Evolutionary conservation across 2,888 invertebrate species (phyloP).

Genomic region (Eilema griseolum): DNA sequence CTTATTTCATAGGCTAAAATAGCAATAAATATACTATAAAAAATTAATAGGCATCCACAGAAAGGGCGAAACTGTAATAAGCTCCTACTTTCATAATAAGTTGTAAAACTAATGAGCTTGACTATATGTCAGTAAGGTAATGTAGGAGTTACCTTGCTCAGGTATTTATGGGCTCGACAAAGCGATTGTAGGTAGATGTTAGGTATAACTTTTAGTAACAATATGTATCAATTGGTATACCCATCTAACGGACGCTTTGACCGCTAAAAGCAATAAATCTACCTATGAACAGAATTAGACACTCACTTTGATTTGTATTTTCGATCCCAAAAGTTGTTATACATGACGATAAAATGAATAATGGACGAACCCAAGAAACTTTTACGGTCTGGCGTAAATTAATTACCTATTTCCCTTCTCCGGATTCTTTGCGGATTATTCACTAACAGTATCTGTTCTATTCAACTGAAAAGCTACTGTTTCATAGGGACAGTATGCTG

Average conservation of each 20-base stretch:
- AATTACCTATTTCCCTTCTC: constrained; percentile 2
- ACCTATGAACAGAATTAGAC: not conserved
- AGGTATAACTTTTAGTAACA: too few relatives aligned
- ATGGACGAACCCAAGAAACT: constrained; percentile 14
- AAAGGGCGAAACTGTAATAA: not conserved
- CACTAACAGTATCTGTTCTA: constrained; percentile 10
- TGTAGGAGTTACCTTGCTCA: not conserved
- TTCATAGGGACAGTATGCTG: constrained; percentile 40
- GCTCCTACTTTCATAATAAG: not conserved
- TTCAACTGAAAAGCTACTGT: constrained; percentile 23
- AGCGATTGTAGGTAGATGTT: not conserved
- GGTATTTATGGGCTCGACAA: not conserved
- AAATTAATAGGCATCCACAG: not conserved
- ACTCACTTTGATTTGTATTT: not conserved
- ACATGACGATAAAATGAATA: constrained; percentile 10
- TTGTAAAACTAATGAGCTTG: not conserved
- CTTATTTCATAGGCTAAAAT: not conserved
- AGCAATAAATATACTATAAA: not conserved
- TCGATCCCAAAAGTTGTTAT: constrained; percentile 7
- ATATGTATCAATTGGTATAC: not conserved
- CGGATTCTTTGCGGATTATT: not conserved
- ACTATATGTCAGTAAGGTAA: not conserved
- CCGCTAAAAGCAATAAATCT: constrained; percentile 3
- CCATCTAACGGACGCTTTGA: not conserved
- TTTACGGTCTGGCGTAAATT: constrained; percentile 14